Evolutionary conservation across 2,113 vertebrate species (phyloP), one percentile per base, ranked within the genome.

Genomic region (Eupsittula cactorum): DNA sequence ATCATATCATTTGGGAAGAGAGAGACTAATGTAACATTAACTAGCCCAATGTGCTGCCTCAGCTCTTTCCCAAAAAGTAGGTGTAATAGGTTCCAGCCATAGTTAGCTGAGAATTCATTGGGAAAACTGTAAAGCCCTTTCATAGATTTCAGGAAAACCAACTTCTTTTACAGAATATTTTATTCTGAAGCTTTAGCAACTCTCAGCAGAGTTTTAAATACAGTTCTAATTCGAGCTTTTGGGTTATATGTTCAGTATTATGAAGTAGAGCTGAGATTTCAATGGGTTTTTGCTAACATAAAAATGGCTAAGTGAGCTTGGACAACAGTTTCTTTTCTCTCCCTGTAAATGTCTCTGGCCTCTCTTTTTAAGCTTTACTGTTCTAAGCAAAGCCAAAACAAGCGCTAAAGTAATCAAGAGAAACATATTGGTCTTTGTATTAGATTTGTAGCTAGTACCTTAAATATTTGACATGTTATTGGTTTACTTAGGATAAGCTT

Each of bases 341-440:
- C 41, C 27, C 9, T 52, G 3, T 84, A 63, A 49, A 64, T 69
- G 28, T 49, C 77, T 90, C 59, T 33, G 85, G n/a, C 76, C 71
- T 97, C 85, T 95, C 47, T 78, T 90, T 67, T 46, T 68, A 74
- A 86, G 55, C 65, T 86, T 94, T 90, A 63, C 44, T 92, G 39
- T 86, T 96, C 82, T 55, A 67, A 95, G 70, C 82, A 92, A 93
- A 96, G 94, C 82, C 75, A 90, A 86, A 95, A 88, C 20, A 55
- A 94, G 64, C 82, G 90, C 62, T 44, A n/a, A 81, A 82, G 29
- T 87, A 90, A 94, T 87, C 52, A 44, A 25, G 60, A 77, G 52
- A 87, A 90, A 71, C 90, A 35, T 87, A 57, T 82, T 44, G 2
- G 35, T 81, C 84, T 75, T 91, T 75, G 59, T 82, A 65, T 94